Conservation (phyloP, 2,888 invertebrate species). For the Epinotia ramella region DNA sequence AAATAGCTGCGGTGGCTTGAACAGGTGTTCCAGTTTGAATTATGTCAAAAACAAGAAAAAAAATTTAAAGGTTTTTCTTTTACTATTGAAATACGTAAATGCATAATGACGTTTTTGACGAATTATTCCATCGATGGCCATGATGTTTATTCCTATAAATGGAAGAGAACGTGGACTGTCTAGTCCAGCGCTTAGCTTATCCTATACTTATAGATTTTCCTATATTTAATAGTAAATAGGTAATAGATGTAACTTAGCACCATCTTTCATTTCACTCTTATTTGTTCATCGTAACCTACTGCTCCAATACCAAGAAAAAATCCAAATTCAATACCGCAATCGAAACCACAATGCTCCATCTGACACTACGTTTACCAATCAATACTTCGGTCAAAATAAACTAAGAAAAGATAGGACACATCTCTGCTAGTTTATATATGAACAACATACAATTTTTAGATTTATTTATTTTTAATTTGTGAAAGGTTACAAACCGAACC, state of each 20-base stretch:
- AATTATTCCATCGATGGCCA: no score
- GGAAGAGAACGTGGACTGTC: no score
- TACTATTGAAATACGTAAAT: background rate
- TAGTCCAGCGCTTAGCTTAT: no score
- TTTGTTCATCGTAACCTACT: slow-evolving; percentile 10
- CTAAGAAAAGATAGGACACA: slow-evolving; percentile 23
- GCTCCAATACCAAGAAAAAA: slow-evolving; percentile 27
- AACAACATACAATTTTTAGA: background rate
- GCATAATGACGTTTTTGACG: no score
- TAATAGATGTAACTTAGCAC: no score
- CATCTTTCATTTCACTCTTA: background rate
- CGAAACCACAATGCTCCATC: slow-evolving; percentile 53
- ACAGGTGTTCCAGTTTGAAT: slow-evolving; percentile 11
- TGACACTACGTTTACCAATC: slow-evolving; percentile 34
- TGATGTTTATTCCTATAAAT: no score
- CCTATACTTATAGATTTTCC: no score
- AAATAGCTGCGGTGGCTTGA: slow-evolving; percentile 24
- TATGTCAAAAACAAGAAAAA: background rate
- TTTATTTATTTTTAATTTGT: background rate
- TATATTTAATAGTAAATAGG: no score
- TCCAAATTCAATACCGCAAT: slow-evolving; percentile 53
- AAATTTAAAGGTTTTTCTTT: background rate
- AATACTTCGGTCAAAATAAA: slow-evolving; percentile 20
- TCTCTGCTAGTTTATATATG: slow-evolving; percentile 10
- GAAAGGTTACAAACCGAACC: no score